Base-by-base conservation (phyloP, 2,888 invertebrate species). In the Eucera pruinosa region DNA sequence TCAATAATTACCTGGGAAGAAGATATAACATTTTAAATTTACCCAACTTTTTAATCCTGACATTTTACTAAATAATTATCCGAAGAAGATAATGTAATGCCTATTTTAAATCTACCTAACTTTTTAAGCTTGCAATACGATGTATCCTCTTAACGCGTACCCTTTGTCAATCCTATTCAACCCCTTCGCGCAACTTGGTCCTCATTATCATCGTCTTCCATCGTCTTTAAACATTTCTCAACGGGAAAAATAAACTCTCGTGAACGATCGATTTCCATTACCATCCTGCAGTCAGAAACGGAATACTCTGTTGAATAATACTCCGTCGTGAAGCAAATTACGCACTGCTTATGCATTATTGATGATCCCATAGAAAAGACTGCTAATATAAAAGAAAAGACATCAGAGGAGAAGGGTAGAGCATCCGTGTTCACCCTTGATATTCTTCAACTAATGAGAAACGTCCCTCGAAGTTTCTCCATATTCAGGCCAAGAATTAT, bases 191-290 rank as follows among this genome's bases (percentile, higher is more conserved):
- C 6, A 2, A 6, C 30, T 30, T 6, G 4, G 30, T 5, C 30
- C 6, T 30, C 6, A 30, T 30, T 30, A 30, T 30, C 30, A 6
- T 30, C 30, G 30, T 30, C 30, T 7, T 27, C 15, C 52, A 0
- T 2, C 41, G n/a, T 48, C 48, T 48, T 62, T 23, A 18, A 23
- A 48, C n/a, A 25, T 62, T 62, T n/a, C 23, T 23, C 23, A 36
- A 7, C 11, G 11, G 13, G 13, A 20, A 25, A 48, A 20, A 61
- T 45, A 43, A 33, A 23, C 25, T 18, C 47, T 7, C 20, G 45
- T 45, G 20, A 33, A 60, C 45, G 30, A 45, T 33, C 60, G 60
- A 45, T 60, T 60, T 45, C 60, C 60, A 60, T 60, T 60, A 60
- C 45, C 30, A 20, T 30, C 11, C 13, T 13, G 27, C 13, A n/a